A percentile compares a stretch with the other conserved stretches of the same genome.
phyloP scores from a whole-genome alignment of 2,888 invertebrate genomes.

The Mythimna albipuncta region DNA sequence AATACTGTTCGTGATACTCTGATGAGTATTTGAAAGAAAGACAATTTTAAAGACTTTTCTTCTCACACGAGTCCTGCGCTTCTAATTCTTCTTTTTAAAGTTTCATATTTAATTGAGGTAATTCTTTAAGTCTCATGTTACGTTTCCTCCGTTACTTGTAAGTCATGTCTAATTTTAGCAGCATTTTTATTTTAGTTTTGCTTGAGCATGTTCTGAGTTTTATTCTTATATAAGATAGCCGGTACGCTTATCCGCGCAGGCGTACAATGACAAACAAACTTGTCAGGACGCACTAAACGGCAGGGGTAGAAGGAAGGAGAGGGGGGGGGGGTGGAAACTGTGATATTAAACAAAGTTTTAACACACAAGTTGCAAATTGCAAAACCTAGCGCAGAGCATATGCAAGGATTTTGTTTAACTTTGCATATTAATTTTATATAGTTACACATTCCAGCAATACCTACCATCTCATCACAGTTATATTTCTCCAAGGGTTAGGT shows the following conservation, averaged over 20 bases:
- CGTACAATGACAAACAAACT: constrained; percentile 27
- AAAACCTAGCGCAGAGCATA: constrained; percentile 24
- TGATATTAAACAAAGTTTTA: constrained; percentile 53
- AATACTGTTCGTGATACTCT: too few relatives aligned
- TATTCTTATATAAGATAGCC: neutral
- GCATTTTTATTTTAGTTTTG: too few relatives aligned
- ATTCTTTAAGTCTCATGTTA: too few relatives aligned
- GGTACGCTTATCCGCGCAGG: neutral
- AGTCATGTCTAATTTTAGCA: too few relatives aligned
- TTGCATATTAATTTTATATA: constrained; percentile 13
- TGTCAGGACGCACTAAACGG: constrained; percentile 29
- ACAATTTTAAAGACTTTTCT: too few relatives aligned
- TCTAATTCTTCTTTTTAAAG: too few relatives aligned
- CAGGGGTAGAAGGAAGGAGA: neutral
- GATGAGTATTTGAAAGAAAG: too few relatives aligned
- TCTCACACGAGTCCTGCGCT: too few relatives aligned
- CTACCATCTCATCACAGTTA: neutral
- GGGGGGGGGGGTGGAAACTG: constrained; percentile 17
- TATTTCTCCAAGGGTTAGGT: neutral
- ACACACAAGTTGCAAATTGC: constrained; percentile 53
- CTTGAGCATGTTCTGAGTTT: neutral
- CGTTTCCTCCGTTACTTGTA: too few relatives aligned
- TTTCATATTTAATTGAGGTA: too few relatives aligned
- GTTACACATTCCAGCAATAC: neutral
- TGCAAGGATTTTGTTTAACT: constrained; percentile 6